Conservation (phyloP, 2,888 invertebrate genomes). For the Synergus itoensis region DNA sequence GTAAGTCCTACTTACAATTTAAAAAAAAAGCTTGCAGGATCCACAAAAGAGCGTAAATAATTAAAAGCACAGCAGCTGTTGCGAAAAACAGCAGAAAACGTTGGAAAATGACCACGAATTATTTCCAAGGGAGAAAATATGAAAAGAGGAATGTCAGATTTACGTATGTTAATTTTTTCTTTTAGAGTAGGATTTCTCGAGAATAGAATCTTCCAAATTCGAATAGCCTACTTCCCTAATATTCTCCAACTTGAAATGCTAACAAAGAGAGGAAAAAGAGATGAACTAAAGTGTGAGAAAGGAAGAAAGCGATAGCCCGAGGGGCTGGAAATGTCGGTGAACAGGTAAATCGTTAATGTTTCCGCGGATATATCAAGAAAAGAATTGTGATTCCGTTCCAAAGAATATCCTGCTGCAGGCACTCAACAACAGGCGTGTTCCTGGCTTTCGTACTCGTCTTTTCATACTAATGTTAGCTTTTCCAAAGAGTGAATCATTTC, state of each 20-base stretch:
- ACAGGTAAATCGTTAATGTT: background rate
- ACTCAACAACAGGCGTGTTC: background rate
- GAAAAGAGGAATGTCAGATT: background rate
- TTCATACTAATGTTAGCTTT: background rate
- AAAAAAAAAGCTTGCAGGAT: background rate
- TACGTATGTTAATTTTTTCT: no score
- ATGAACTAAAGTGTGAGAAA: background rate
- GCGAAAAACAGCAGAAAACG: background rate
- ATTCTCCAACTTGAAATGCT: background rate
- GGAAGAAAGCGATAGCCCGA: background rate
- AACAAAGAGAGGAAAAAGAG: background rate
- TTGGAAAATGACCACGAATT: slow-evolving; percentile 8
- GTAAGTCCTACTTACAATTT: background rate
- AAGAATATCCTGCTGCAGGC: background rate
- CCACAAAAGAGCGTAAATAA: background rate
- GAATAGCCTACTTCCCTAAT: background rate
- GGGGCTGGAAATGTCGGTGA: background rate
- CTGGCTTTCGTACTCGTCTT: background rate
- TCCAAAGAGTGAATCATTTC: background rate
- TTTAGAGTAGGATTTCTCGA: no score
- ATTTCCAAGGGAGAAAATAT: background rate
- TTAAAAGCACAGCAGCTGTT: slow-evolving; percentile 4
- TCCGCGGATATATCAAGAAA: background rate
- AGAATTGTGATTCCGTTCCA: slow-evolving; percentile 1
- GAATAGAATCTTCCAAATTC: background rate